These are phyloP conservation scores for Nomada fucata DNA, from an alignment of 2,888 invertebrate species.

Conservation along the genomic window DNA sequence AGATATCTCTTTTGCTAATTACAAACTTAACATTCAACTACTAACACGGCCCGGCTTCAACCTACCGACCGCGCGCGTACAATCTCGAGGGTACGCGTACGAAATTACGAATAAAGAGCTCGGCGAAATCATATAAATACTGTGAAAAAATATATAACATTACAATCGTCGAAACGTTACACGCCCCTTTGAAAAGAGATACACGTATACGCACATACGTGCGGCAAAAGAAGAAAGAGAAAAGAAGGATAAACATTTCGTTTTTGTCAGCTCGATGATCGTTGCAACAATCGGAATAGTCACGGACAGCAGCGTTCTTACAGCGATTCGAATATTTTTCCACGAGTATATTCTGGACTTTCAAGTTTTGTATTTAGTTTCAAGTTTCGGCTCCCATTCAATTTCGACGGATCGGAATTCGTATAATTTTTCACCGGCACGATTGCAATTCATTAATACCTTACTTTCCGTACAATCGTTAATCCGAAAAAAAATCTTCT, in stretches of 20 bases:
- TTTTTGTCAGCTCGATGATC: slow-evolving; percentile 56
- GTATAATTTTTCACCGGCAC: slow-evolving; percentile 23
- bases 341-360: not conserved
- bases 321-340: slow-evolving; percentile 3
- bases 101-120: slow-evolving; percentile 47
- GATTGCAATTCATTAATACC: slow-evolving; percentile 13
- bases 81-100: slow-evolving; percentile 39
- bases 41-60: slow-evolving; percentile 3
- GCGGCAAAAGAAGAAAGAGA: not conserved
- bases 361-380: not conserved
- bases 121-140: slow-evolving; percentile 40
- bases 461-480: slow-evolving; percentile 41
- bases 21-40: slow-evolving; percentile 37
- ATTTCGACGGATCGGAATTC: slow-evolving; percentile 56
- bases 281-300: slow-evolving; percentile 15
- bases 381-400: slow-evolving; percentile 13
- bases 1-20: slow-evolving; percentile 18
- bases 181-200: not conserved
- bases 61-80: not conserved
- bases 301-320: slow-evolving; percentile 4
- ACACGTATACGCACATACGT: not conserved
- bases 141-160: slow-evolving; percentile 36
- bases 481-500: slow-evolving; percentile 38
- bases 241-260: slow-evolving; percentile 1
- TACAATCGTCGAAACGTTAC: slow-evolving; percentile 29